phyloP scores from a whole-genome alignment of 2,113 vertebrate species.

The Montifringilla adamsi region DNA sequence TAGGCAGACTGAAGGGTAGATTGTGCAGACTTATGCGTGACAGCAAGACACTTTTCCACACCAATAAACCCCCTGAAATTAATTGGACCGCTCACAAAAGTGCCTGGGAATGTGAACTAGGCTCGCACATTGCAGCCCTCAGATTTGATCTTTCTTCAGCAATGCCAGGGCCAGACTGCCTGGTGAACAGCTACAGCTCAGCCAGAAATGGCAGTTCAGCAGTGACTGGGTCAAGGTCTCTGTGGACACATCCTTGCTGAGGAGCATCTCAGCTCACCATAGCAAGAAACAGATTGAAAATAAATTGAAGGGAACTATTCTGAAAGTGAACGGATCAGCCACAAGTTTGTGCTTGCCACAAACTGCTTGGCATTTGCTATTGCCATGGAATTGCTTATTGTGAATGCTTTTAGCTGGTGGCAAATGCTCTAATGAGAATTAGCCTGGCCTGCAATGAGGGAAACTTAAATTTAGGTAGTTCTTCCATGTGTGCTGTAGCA shows the following conservation, averaged over 20 bases:
- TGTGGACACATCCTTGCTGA: not conserved
- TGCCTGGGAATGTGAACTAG: not conserved
- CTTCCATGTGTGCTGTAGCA: not conserved
- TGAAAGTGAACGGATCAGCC: not conserved
- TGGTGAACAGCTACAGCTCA: not conserved
- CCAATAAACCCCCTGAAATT: not conserved
- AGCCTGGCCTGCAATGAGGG: not conserved
- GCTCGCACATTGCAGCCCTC: not conserved
- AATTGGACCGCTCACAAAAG: not conserved
- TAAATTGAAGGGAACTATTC: not conserved
- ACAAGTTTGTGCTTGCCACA: not conserved
- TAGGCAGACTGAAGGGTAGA: not conserved
- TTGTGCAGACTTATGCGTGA: not conserved
- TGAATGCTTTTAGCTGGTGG: not conserved
- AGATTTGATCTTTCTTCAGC: not conserved
- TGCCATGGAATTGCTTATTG: fast-evolving
- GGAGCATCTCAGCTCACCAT: not conserved
- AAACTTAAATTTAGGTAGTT: not conserved
- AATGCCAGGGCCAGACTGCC: not conserved
- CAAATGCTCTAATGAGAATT: not conserved
- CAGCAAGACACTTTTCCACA: conserved; percentile 23
- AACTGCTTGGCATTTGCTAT: not conserved
- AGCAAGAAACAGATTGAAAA: not conserved
- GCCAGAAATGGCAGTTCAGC: not conserved
- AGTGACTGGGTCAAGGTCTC: not conserved